phyloP scores from a whole-genome alignment of 2,888 invertebrate genomes.

The Drosophila meridiana region DNA sequence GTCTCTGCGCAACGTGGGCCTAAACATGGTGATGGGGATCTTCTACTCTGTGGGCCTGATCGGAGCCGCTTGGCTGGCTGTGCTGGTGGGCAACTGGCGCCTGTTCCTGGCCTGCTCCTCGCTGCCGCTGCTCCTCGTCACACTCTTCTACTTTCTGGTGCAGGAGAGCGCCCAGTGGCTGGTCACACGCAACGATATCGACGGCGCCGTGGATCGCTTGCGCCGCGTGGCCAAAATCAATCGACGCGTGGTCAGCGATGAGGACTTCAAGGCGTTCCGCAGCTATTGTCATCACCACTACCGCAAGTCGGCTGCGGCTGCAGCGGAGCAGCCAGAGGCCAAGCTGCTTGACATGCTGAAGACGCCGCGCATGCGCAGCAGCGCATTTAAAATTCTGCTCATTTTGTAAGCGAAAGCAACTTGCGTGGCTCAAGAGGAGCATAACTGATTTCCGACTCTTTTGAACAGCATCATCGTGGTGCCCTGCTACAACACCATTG shows the following conservation, averaged over 20 bases:
- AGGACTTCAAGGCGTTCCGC: conserved; percentile 68
- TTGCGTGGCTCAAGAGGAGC: background rate
- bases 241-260: conserved; percentile 83
- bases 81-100: conserved; percentile 86
- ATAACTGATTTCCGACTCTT: background rate
- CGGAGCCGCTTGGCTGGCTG: conserved; percentile 85
- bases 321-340: conserved; percentile 31
- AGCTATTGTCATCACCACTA: conserved; percentile 83
- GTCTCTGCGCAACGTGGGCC: conserved; percentile 86
- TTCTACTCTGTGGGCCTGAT: conserved; percentile 87
- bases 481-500: conserved; percentile 87
- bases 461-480: conserved; percentile 86
- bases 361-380: conserved; percentile 86
- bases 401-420: conserved; percentile 86
- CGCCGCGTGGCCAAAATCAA: conserved; percentile 86
- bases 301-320: conserved; percentile 84
- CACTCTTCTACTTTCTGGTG: conserved; percentile 85
- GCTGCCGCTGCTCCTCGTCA: conserved; percentile 85
- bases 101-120: conserved; percentile 86
- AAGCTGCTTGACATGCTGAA: conserved; percentile 85
- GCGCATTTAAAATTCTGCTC: conserved; percentile 86
- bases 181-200: conserved; percentile 86
- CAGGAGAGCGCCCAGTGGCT: conserved; percentile 86
- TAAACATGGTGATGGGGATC: conserved; percentile 86
- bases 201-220: conserved; percentile 86